Conservation (phyloP, 2,888 invertebrate genomes). For the Chrysina gloriosa region DNA sequence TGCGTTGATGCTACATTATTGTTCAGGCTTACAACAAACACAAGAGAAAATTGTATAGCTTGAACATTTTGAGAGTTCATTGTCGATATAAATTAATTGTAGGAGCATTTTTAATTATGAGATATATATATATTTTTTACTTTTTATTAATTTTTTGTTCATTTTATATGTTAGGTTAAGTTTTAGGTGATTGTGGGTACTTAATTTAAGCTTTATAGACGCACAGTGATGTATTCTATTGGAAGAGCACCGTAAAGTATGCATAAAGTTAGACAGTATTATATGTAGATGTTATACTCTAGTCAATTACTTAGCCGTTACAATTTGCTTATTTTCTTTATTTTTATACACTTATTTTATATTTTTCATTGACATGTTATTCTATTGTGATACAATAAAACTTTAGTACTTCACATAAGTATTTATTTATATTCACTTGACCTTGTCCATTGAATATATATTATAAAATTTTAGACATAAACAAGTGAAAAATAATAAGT, state of each 20-base stretch:
- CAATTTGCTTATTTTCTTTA: neutral
- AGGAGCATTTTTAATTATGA: slow-evolving; percentile 23
- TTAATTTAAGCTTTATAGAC: slow-evolving; percentile 21
- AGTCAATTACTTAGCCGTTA: slow-evolving; percentile 38
- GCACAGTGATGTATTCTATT: slow-evolving; percentile 29
- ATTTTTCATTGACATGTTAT: slow-evolving; percentile 9
- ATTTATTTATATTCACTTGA: too few species aligned
- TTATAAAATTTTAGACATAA: too few species aligned
- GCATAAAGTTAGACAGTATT: slow-evolving; percentile 26
- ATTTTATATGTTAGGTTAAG: slow-evolving; percentile 13
- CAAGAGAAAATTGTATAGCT: slow-evolving; percentile 62
- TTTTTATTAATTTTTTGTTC: slow-evolving; percentile 14
- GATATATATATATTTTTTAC: neutral
- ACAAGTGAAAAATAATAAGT: too few species aligned
- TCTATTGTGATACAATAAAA: slow-evolving; percentile 39
- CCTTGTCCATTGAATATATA: neutral
- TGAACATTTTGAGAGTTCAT: neutral
- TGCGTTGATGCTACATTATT: slow-evolving; percentile 93
- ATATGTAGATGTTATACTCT: slow-evolving; percentile 35
- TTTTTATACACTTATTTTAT: slow-evolving; percentile 9
- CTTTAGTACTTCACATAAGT: slow-evolving; percentile 1
- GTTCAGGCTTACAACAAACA: slow-evolving; percentile 90
- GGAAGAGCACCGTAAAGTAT: slow-evolving; percentile 20
- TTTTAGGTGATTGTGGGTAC: neutral
- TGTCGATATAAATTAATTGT: slow-evolving; percentile 22